phyloP scores from a whole-genome alignment of 1,140 invertebrate species.

The Bacillus rossius region DNA sequence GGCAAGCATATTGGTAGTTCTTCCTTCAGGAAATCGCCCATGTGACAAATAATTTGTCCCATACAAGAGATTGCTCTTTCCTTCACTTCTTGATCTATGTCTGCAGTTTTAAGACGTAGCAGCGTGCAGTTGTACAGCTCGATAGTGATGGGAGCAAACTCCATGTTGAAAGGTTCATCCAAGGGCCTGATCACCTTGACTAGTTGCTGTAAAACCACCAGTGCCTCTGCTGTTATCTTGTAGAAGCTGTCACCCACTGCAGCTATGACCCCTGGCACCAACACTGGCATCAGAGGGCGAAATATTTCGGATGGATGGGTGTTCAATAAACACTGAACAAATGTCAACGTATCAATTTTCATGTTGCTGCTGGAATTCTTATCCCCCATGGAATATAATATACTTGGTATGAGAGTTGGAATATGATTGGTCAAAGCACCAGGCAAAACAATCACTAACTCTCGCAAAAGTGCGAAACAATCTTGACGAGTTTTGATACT shows the following conservation, averaged over 20 bases:
- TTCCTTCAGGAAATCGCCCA: slow-evolving; percentile 69
- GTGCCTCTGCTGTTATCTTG: slow-evolving; percentile 94
- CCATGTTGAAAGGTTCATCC: slow-evolving; percentile 49
- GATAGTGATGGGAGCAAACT: slow-evolving; percentile 71
- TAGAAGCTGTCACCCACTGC: slow-evolving; percentile 95
- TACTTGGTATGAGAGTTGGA: slow-evolving; percentile 78
- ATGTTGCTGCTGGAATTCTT: slow-evolving; percentile 95
- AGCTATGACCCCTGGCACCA: slow-evolving; percentile 84
- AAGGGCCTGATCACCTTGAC: slow-evolving; percentile 88
- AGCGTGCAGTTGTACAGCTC: slow-evolving; percentile 84
- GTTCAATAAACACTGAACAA: slow-evolving; percentile 80
- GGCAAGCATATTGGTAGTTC: slow-evolving; percentile 84
- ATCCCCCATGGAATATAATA: slow-evolving; percentile 88
- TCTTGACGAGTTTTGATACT: slow-evolving; percentile 91
- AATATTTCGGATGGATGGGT: slow-evolving; percentile 78
- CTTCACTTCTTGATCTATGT: slow-evolving; percentile 98
- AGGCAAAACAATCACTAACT: slow-evolving; percentile 84
- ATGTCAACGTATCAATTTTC: slow-evolving; percentile 96
- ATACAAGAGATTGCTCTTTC: slow-evolving; percentile 96
- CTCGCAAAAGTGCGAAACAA: slow-evolving; percentile 85
- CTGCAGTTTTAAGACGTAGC: slow-evolving; percentile 82
- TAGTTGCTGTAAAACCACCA: slow-evolving; percentile 88
- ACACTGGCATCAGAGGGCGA: slow-evolving; percentile 68
- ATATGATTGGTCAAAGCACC: slow-evolving; percentile 84
- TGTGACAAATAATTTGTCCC: slow-evolving; percentile 90